Base-by-base conservation (phyloP, 2,888 invertebrate genomes). In the Ormyrus nitidulus region DNA sequence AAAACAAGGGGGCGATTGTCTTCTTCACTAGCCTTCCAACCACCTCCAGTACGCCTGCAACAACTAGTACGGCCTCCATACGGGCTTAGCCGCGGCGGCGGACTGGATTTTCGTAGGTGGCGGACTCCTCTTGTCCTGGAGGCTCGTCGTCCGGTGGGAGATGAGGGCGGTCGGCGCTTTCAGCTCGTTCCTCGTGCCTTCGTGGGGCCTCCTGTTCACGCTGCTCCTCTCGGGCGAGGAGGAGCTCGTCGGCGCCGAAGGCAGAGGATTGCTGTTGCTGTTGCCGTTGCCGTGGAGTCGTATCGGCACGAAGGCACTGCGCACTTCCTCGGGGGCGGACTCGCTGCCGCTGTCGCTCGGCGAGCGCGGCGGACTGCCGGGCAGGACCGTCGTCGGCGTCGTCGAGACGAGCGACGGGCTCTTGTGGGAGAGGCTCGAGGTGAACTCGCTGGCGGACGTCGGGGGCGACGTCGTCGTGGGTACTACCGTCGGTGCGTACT, bases 251-350 rank as follows among this genome's bases (percentile, higher is more conserved):
- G 66, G 19, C 9, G 54, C 44, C 7, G 59, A 5, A 5, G 5
- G 9, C 2, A 8, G 19, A 7, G 13, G 6, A 0, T 8, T n/a
- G 46, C 34, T 10, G 8, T 9, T 53, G 56, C 11, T 53, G 6
- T 2, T 49, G 84, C 81, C 11, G 87, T 2, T 49, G 84, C 81
- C 11, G 87, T 13, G 49, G 86, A 88, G 74, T 51, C 87, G 84
- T 59, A 90, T 87, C 0, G 90, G 90, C 9, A 89, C 88, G 82
- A 90, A 90, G 83, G 90, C 90, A 84, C 90, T 90, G 66, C 90
- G 88, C 3, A 88, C 84, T 72, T 89, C 90, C 46, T 90, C 90
- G 11, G 85, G 70, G 10, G 86, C 83, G 0, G 88, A 87, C 6
- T 90, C 90, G 81, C 89, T 89, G 7, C 87, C 88, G 13, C 88